These are phyloP conservation scores for Catocala nupta DNA, from an alignment of 2,888 invertebrate genomes.

Conservation along the genomic window DNA sequence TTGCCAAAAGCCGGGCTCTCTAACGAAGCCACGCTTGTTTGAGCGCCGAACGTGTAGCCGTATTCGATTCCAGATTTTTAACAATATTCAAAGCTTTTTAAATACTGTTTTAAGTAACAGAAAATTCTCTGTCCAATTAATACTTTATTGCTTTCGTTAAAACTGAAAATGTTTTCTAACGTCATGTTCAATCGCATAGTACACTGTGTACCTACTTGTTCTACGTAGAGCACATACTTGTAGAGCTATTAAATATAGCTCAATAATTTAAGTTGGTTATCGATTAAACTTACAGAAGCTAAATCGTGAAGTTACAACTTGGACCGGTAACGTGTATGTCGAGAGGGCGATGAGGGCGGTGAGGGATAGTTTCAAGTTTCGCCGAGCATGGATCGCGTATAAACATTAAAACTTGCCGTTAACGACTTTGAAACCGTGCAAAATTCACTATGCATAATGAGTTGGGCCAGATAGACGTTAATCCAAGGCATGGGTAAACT, in stretches of 20 bases:
- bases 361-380: slow-evolving; percentile 36
- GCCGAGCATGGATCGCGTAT: slow-evolving; percentile 30
- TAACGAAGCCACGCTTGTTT: slow-evolving; percentile 72
- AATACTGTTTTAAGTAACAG: slow-evolving; percentile 43
- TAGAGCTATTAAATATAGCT: slow-evolving; percentile 12
- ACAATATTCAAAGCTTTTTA: slow-evolving; percentile 49
- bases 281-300: slow-evolving; percentile 21
- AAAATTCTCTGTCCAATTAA: slow-evolving; percentile 36
- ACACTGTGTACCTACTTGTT: too few species aligned
- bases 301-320: slow-evolving; percentile 19
- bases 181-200: not conserved
- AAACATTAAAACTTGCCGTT: slow-evolving; percentile 60
- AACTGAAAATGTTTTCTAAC: slow-evolving; percentile 5
- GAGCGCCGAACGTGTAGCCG: slow-evolving; percentile 52
- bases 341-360: slow-evolving; percentile 24
- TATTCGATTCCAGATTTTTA: slow-evolving; percentile 57
- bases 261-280: slow-evolving; percentile 24
- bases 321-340: slow-evolving; percentile 11
- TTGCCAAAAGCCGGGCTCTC: slow-evolving; percentile 65
- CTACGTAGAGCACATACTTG: too few species aligned
- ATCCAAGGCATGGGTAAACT: slow-evolving; percentile 57
- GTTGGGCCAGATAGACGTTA: slow-evolving; percentile 58
- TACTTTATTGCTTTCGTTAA: slow-evolving; percentile 26
- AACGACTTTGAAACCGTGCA: slow-evolving; percentile 57
- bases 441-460: slow-evolving; percentile 70